A percentile compares a stretch with the other conserved stretches of the same genome.
Evolutionary conservation across 2,888 invertebrate genomes (phyloP).

Genomic region (Rhynchonema sp.): DNA sequence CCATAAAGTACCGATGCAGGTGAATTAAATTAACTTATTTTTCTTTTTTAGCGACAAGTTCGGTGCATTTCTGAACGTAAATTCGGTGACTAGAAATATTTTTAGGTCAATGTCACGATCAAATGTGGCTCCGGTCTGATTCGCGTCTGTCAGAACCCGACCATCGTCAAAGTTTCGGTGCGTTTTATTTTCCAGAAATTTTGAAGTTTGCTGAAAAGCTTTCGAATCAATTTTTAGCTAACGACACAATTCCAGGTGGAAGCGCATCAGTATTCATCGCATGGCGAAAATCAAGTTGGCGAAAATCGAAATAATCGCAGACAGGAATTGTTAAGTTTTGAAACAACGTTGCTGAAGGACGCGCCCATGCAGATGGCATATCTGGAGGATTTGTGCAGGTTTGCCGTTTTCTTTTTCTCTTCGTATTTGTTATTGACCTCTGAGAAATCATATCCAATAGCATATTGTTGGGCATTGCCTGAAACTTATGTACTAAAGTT

Average conservation of each 20-base stretch:
- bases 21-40: neutral
- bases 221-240: neutral
- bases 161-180: neutral
- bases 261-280: neutral
- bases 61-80: neutral
- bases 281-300: neutral
- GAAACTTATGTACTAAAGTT: no score
- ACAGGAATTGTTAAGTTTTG: neutral
- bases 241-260: neutral
- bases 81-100: neutral
- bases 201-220: neutral
- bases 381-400: neutral
- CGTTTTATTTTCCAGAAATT: neutral
- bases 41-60: neutral
- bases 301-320: neutral
- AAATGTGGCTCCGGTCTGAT: neutral
- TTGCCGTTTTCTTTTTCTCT: no score
- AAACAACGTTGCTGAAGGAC: neutral
- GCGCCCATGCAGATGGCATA: neutral
- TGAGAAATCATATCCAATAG: no score
- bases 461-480: no score
- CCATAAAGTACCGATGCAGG: neutral
- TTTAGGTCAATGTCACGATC: neutral
- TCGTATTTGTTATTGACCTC: no score
- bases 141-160: neutral